Evolutionary conservation across 2,888 invertebrate genomes (phyloP), one percentile per base, ranked within the genome.

Genomic region (Cheilosia urbana): DNA sequence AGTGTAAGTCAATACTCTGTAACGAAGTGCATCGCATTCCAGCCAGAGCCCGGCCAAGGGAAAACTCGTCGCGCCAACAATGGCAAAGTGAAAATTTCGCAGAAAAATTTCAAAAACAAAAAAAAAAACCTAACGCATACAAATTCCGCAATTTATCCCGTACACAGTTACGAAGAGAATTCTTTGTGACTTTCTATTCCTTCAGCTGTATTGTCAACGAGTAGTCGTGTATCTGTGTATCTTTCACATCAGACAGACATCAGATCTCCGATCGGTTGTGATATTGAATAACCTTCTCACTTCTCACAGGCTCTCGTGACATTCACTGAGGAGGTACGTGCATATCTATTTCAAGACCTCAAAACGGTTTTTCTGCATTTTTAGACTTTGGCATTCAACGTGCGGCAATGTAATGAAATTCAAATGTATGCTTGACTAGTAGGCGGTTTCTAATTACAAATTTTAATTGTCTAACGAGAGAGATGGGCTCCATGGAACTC

Each of bases 201-300:
- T 78, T 49, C 11, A 40, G 71, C 21, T 37, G 37, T 2, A 49
- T 72, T 78, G 63, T 72, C 63, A 78, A 63, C 37, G 37, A 77
- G 69, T 57, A 6, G 30, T 19, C n/a, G 15, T n/a, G n/a, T n/a
- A n/a, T 37, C 37, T 37, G 37, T 27, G 63, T 69, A 45, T 71
- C 27, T 71, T 49, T 71, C 65, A 17, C 49, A 65, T 45, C 51
- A 34, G 42, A 15, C 51, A 60, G 30, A 63, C 58, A 27, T 72
- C 57, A 57, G 37, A 65, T 75, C 53, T 45, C 24, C 37, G 13
- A 24, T 21, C 30, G 37, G 40, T 60, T 66, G 68, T 68, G 66
- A 55, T 66, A 80, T 75, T 75, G 60, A 62, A 80, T 75, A 75
- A 80, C 66, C 75, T 75, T 68, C 80, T 75, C 79, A 65, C 75